phyloP scores from a whole-genome alignment of 2,888 invertebrate species.

The Eupithecia dodoneata region DNA sequence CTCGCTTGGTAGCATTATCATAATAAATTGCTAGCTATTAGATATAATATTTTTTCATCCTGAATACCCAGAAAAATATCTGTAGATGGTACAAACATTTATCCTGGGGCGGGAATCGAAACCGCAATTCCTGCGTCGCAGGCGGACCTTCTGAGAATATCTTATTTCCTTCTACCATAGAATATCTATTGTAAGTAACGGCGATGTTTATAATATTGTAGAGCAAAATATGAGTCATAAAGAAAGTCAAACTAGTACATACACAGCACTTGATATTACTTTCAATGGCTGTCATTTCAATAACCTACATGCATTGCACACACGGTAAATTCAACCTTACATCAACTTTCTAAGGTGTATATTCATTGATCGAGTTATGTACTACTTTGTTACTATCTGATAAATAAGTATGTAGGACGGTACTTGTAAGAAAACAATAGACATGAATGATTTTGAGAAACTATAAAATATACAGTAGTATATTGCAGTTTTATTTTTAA shows the following conservation, averaged over 20 bases:
- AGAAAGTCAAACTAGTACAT: not conserved
- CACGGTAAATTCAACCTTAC: not conserved
- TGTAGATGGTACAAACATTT: not conserved
- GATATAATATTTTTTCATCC: not conserved
- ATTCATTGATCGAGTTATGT: not conserved
- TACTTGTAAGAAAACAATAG: constrained; percentile 18
- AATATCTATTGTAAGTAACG: too few species aligned
- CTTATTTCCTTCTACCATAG: too few species aligned
- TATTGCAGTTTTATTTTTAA: too few species aligned
- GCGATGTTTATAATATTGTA: not conserved
- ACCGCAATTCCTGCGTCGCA: not conserved
- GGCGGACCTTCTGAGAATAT: too few species aligned
- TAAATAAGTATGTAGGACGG: constrained; percentile 8
- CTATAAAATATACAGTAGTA: too few species aligned
- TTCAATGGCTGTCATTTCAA: constrained; percentile 14
- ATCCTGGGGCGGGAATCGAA: not conserved
- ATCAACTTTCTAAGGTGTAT: not conserved
- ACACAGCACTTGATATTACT: constrained; percentile 4
- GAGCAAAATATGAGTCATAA: not conserved
- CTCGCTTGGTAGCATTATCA: not conserved
- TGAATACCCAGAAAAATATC: not conserved
- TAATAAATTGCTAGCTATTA: too few species aligned
- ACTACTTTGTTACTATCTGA: constrained; percentile 21
- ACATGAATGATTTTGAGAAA: too few species aligned
- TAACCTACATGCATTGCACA: not conserved